Percentiles rank a stretch among this genome's conserved stretches.
Conservation (phyloP, 2,888 invertebrate species). For the Pheosia gnoma region DNA sequence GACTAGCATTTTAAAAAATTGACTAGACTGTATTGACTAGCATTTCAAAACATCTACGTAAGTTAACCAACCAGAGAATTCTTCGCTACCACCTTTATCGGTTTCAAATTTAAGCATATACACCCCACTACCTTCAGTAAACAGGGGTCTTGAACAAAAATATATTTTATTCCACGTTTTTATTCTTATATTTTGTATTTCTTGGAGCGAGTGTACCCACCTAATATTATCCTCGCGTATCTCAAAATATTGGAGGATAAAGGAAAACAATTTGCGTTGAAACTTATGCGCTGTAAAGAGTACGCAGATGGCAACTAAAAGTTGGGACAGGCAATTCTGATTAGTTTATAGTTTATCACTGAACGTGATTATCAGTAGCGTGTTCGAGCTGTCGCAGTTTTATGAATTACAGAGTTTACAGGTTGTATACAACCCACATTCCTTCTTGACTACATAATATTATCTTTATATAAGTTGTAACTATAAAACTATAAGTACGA, state of each 20-base stretch:
- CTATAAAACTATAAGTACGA: too few species aligned
- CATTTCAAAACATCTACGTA: too few species aligned
- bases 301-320: not conserved
- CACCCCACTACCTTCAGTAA: conserved; percentile 5
- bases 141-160: conserved; percentile 2
- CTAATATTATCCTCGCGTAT: conserved; percentile 3
- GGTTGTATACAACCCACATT: too few species aligned
- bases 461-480: too few species aligned
- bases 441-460: too few species aligned
- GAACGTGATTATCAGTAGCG: too few species aligned
- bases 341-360: not conserved
- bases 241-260: not conserved
- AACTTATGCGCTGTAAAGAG: not conserved
- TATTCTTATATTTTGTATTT: conserved; percentile 3
- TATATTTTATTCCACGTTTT: conserved; percentile 5
- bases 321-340: not conserved
- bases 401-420: too few species aligned
- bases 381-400: too few species aligned
- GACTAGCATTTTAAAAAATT: too few species aligned
- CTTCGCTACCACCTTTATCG: not conserved
- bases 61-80: too few species aligned
- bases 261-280: conserved; percentile 3
- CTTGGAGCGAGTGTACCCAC: not conserved
- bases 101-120: conserved; percentile 14
- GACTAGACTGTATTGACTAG: too few species aligned